Percentiles rank a stretch among this genome's conserved stretches.
These are phyloP conservation scores for Tipula helvola DNA, from an alignment of 2,888 invertebrate species.

Conservation along the genomic window DNA sequence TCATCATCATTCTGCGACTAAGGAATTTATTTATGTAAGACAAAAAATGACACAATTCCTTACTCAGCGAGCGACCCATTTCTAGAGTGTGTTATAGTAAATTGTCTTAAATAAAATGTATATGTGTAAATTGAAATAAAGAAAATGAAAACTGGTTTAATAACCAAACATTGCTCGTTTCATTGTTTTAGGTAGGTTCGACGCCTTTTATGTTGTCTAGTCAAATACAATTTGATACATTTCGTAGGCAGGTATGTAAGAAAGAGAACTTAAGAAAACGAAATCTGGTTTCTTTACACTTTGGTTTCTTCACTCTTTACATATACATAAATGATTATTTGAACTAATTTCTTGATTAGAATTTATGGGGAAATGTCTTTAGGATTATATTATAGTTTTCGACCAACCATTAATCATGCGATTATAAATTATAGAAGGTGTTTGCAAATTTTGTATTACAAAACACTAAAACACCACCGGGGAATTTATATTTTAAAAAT, in stretches of 20 bases:
- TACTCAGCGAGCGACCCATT: not conserved
- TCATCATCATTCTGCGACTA: not conserved
- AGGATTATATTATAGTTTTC: not conserved
- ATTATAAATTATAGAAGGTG: not conserved
- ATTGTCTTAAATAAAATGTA: not conserved
- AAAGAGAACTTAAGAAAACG: not conserved
- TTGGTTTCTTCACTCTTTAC: no score
- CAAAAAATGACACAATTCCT: not conserved
- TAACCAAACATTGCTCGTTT: not conserved
- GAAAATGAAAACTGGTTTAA: not conserved
- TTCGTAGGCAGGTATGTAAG: not conserved
- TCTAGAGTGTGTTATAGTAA: not conserved
- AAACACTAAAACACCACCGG: not conserved
- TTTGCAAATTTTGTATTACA: not conserved
- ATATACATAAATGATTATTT: not conserved
- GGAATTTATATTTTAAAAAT: not conserved
- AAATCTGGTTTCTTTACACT: not conserved
- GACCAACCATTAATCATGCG: not conserved
- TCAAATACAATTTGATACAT: not conserved
- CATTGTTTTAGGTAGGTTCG: not conserved
- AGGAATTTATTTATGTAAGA: not conserved
- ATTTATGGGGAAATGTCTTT: not conserved
- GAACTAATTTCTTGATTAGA: not conserved
- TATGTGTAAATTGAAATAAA: not conserved
- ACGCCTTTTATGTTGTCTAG: not conserved